Evolutionary conservation across 2,888 invertebrate species (phyloP), one percentile per base, ranked within the genome.

Genomic region (Plagodis pulveraria): DNA sequence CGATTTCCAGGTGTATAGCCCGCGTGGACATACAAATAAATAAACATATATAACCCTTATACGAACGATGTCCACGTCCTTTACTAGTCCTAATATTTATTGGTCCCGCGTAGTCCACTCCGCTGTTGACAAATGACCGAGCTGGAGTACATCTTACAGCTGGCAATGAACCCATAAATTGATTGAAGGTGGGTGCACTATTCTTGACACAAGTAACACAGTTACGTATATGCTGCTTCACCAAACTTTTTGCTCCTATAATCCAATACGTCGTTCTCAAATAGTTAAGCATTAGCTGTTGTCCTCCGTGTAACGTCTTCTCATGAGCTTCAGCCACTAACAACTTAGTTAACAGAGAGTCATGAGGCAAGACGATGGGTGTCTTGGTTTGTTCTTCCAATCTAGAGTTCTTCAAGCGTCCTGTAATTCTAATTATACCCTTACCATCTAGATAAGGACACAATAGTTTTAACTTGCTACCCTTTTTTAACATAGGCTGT

Each of bases 51-150:
- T 22, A 22, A 22, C 22, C 22, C 22, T 22, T 22, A 22, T 22
- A 22, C 22, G 22, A 22, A 22, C 36, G 45, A 45, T 45, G 45
- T 5, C 45, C 45, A 10, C 45, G 45, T 5, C 45, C 45, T 33
- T 45, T 45, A 45, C 32, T 33, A 2, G 41, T 41, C n/a, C 41
- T 41, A 6, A 41, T 41, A 6, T n/a, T 41, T 41, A 41, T 38
- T 4, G 12, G 44, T 12, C 44, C 44, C 5, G 44, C 44, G 9
- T 44, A 44, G 44, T 44, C 44, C 1, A 44, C 44, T 44, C 44
- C 44, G 22, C 10, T 44, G 22, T 44, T 6, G 6, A 22, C 5
- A 44, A 44, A 22, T 44, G 44, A 9, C 22, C 44, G 12, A 22
- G 44, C 44, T 8, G 44, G 44, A 22, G 44, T 44, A 22, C 44